Conservation (phyloP, 2,888 invertebrate species). For the Lasioglossum zephyrum region DNA sequence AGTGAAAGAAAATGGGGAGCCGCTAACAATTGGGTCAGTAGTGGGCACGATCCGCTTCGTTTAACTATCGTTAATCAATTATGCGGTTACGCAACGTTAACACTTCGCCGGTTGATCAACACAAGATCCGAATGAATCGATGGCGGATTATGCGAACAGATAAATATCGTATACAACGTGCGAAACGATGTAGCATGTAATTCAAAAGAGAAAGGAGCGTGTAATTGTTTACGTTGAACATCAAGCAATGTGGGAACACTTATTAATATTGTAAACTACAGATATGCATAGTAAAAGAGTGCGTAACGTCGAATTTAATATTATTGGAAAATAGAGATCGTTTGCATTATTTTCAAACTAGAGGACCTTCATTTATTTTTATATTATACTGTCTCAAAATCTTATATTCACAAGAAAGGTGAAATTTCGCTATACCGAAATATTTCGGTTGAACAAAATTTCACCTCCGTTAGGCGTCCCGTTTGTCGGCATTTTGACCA, state of each 20-base stretch:
- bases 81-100: conserved; percentile 45
- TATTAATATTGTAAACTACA: not conserved
- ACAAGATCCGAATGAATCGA: conserved; percentile 15
- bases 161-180: not conserved
- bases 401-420: no score
- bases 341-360: no score
- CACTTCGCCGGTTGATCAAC: conserved; percentile 43
- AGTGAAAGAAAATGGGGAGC: conserved; percentile 44
- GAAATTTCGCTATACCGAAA: no score
- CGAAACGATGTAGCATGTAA: not conserved
- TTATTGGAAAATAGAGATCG: not conserved
- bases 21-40: conserved; percentile 56
- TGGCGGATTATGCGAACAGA: conserved; percentile 29
- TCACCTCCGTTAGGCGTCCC: no score
- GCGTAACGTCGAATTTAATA: not conserved
- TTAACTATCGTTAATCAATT: conserved; percentile 59
- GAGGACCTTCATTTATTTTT: no score
- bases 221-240: not conserved
- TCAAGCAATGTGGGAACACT: not conserved
- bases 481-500: no score
- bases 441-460: no score
- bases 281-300: not conserved
- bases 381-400: no score
- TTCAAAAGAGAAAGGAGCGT: no score
- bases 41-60: conserved; percentile 45